phyloP scores from a whole-genome alignment of 2,888 invertebrate genomes.

The Andricus quercusramuli region DNA sequence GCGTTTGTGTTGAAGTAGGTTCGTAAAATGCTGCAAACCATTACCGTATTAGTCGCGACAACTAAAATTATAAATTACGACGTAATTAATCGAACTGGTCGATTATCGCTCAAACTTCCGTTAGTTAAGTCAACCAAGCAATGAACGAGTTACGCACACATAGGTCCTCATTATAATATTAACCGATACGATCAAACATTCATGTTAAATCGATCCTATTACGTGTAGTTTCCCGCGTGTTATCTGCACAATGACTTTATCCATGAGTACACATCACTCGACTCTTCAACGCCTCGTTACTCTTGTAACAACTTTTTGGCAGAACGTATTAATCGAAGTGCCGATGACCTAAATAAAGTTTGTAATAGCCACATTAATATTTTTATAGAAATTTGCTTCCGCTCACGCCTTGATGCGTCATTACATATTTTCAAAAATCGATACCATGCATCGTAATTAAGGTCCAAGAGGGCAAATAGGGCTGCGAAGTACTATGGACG shows the following conservation, averaged over 20 bases:
- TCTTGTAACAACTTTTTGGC: slow-evolving; percentile 25
- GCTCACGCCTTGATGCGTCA: background rate
- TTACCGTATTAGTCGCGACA: background rate
- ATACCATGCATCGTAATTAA: background rate
- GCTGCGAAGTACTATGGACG: too few species aligned
- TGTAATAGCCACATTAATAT: slow-evolving; percentile 7
- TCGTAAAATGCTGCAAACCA: background rate
- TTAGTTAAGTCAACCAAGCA: slow-evolving; percentile 57
- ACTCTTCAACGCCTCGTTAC: slow-evolving; percentile 32
- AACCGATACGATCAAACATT: slow-evolving; percentile 58
- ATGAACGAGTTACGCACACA: slow-evolving; percentile 53
- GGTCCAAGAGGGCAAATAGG: too few species aligned
- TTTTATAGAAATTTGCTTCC: slow-evolving; percentile 2
- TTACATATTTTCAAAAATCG: background rate
- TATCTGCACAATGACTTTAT: slow-evolving; percentile 56
- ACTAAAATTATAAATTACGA: slow-evolving; percentile 22
- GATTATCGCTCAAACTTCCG: slow-evolving; percentile 44
- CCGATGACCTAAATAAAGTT: background rate
- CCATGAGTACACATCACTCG: slow-evolving; percentile 17
- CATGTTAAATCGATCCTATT: slow-evolving; percentile 59
- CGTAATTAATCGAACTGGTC: slow-evolving; percentile 10
- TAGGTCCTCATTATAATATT: slow-evolving; percentile 56
- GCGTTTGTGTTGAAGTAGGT: background rate
- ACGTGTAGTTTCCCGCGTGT: slow-evolving; percentile 53
- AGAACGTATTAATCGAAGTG: background rate